Percentiles rank a stretch among this genome's conserved stretches.
These are phyloP conservation scores for Acleris emargana DNA, from an alignment of 2,888 invertebrate species.

Conservation along the genomic window DNA sequence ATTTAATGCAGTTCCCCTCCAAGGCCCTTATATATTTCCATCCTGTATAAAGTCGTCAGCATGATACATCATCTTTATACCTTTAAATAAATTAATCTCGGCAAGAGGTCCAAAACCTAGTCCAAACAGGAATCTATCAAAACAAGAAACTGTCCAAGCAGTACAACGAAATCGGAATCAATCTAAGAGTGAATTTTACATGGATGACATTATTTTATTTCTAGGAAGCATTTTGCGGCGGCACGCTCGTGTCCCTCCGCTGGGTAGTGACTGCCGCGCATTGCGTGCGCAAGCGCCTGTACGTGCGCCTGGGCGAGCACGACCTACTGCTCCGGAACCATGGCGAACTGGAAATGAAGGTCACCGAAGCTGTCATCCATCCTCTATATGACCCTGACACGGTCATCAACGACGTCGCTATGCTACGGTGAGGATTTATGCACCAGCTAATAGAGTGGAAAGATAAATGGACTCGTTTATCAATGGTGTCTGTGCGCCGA, in stretches of 20 bases:
- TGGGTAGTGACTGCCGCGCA: conserved; percentile 96
- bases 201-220: conserved; percentile 35
- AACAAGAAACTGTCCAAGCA: too few species aligned
- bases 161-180: too few species aligned
- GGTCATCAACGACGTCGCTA: conserved; percentile 96
- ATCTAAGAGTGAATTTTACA: too few species aligned
- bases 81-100: too few species aligned
- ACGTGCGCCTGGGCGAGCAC: conserved; percentile 93
- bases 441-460: conserved; percentile 30
- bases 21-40: too few species aligned
- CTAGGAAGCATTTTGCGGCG: conserved; percentile 95
- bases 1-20: too few species aligned
- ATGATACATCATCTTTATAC: too few species aligned
- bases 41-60: too few species aligned
- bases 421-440: conserved; percentile 84
- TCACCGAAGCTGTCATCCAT: conserved; percentile 90
- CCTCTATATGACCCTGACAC: conserved; percentile 94
- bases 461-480: conserved; percentile 20
- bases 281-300: conserved; percentile 90
- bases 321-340: conserved; percentile 89
- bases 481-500: conserved; percentile 9
- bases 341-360: conserved; percentile 90
- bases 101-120: too few species aligned
- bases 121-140: too few species aligned
- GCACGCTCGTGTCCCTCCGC: conserved; percentile 90